Evolutionary conservation across 1,140 invertebrate species (phyloP), one percentile per base, ranked within the genome.

Genomic region (Telenomus remus): DNA sequence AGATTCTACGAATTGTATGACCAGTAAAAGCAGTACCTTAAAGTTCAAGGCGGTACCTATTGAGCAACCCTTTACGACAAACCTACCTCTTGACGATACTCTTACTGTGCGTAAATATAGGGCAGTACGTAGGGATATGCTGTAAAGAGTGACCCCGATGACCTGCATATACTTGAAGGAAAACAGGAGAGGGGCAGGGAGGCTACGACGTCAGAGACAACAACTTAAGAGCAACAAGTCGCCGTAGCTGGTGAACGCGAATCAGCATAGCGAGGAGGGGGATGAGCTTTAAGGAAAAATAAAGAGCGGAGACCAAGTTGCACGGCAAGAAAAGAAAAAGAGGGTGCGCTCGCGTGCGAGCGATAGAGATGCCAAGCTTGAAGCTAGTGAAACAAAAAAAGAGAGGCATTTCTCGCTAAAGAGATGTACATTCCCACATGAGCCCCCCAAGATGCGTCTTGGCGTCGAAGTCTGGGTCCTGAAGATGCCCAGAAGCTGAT

Each of bases 401-500:
- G 75, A 64, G 73, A 64, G 61, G 71, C 61, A 75, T 72, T 66
- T 60, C 70, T 76, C 61, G 71, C 76, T 87, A 86, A 86, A 85
- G 85, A 87, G 86, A 86, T 82, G 85, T 87, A 85, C 86, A 84
- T 87, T 86, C 84, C 85, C 85, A 87, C 83, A 88, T 82, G 81
- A 87, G 84, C 86, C 85, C 81, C 85, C 86, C 86, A 87, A 87
- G 85, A 87, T 87, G 86, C 86, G 85, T 86, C 83, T 60, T 46
- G 66, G 70, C 71, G 72, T 81, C 77, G 77, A 46, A 71, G 78
- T 59, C 80, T 81, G 80, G 82, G 82, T 81, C 83, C 80, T 80
- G 80, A 81, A 84, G 86, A 88, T 87, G 83, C 85, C 85, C 84
- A 87, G 86, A 86, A 88, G 85, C 86, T 86, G 85, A 87, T 87